Conservation (phyloP, 2,888 invertebrate genomes). For the Oscheius sp. region DNA sequence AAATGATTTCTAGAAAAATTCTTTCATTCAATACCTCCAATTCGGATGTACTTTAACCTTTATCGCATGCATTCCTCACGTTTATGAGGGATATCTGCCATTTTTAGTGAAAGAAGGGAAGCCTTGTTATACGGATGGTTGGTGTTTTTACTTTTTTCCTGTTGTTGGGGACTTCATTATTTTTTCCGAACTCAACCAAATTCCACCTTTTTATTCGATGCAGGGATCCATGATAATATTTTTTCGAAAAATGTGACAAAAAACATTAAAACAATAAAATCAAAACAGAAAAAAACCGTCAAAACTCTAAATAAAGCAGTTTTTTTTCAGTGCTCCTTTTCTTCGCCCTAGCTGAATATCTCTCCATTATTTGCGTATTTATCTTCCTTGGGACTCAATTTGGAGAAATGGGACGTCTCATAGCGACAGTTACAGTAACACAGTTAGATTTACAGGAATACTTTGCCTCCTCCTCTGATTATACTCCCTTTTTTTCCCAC, state of each 20-base stretch:
- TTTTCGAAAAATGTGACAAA: too few species aligned
- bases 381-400: constrained; percentile 1
- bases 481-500: neutral
- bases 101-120: neutral
- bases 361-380: neutral
- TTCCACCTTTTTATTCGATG: too few species aligned
- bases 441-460: neutral
- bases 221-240: too few species aligned
- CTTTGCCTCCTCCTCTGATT: neutral
- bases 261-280: too few species aligned
- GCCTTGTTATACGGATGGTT: constrained; percentile 1
- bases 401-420: neutral
- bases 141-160: neutral
- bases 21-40: neutral
- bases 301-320: neutral
- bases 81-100: constrained; percentile 1
- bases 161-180: too few species aligned
- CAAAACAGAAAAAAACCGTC: neutral
- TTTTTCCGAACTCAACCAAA: too few species aligned
- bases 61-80: neutral
- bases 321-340: constrained; percentile 3
- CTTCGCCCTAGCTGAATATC: neutral
- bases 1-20: neutral
- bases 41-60: neutral
- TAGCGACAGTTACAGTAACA: neutral